Evolutionary conservation across 2,113 vertebrate species (phyloP), one percentile per base, ranked within the genome.

Genomic region (Misgurnus anguillicaudatus): DNA sequence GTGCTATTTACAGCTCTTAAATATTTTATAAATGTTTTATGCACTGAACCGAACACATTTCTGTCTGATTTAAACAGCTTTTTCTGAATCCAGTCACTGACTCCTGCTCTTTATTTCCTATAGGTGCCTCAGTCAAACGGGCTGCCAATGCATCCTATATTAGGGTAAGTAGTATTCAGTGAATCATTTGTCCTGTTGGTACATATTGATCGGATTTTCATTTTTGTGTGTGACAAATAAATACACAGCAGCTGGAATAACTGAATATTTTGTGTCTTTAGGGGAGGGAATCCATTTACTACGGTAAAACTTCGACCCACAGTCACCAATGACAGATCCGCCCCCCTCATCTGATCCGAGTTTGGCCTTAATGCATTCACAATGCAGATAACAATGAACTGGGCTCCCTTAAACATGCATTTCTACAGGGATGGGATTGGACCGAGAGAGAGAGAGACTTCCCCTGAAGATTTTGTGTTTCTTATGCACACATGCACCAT

Each of bases 251-350:
- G 39, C 45, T n/a, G 8, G 14, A 48, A 9, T 78, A 63, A 64
- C 61, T 5, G 6, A 16, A 6, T 57, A n/a, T 48, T 45, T 76
- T 14, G 16, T 67, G 9, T 84, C 88, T 10, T 39, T 89, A 99
- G 97, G 51, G 97, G 95, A 82, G 97, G 96, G 82, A 99, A 99
- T 79, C 97, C 97, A 17, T 99, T 99, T 83, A 92, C 94, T 36
- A 95, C 95, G 0, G 94, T 99, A 88, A 93, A 96, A 57, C 95
- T 99, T 77, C 94, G 96, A 78, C 96, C 96, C 2, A 99, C 97
- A 0, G 93, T 98, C 65, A 99, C 97, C 6, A 98, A 98, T 1
- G 97, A 98, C 86, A 94, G 97, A 83, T 99, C 97, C 0, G 96
- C 95, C 0, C 97, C 97, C 0, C 75, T 91, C 58, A 92, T 98